phyloP scores from a whole-genome alignment of 2,797 vertebrate genomes.

The Sebastiscus albofasciatus region DNA sequence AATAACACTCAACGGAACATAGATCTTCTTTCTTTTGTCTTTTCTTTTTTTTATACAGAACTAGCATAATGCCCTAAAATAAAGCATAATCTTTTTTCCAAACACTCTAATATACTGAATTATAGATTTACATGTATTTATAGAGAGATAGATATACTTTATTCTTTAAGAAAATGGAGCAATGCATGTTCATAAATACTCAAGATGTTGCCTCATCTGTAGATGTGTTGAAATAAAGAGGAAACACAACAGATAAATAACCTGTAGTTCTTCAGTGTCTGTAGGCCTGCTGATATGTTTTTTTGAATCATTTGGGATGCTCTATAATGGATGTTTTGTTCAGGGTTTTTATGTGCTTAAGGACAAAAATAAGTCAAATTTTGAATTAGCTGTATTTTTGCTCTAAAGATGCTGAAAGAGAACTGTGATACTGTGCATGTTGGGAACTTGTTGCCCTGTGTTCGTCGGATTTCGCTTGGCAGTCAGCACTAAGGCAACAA shows the following conservation, averaged over 20 bases:
- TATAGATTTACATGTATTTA: constrained; percentile 75
- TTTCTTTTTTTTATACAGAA: constrained; percentile 61
- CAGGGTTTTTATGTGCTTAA: background rate
- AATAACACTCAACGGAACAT: constrained; percentile 61
- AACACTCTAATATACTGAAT: constrained; percentile 71
- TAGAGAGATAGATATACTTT: constrained; percentile 56
- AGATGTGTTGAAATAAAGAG: constrained; percentile 8
- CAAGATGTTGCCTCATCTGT: constrained; percentile 27
- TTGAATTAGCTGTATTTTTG: background rate
- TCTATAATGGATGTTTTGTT: background rate
- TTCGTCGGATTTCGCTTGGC: constrained; percentile 63
- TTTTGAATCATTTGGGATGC: background rate
- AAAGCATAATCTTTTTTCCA: constrained; percentile 55
- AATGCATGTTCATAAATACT: constrained; percentile 57
- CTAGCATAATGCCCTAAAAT: constrained; percentile 78
- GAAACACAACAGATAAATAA: background rate
- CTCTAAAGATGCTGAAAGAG: background rate
- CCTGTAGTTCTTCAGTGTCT: background rate
- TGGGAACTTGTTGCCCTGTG: constrained; percentile 1
- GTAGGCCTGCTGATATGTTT: background rate
- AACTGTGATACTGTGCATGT: background rate
- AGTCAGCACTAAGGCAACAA: constrained; percentile 74
- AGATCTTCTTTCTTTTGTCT: constrained; percentile 53
- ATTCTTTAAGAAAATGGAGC: constrained; percentile 57
- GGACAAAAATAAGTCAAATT: constrained; percentile 10